Conservation (phyloP, 2,888 invertebrate genomes). For the Spialia ferax region DNA sequence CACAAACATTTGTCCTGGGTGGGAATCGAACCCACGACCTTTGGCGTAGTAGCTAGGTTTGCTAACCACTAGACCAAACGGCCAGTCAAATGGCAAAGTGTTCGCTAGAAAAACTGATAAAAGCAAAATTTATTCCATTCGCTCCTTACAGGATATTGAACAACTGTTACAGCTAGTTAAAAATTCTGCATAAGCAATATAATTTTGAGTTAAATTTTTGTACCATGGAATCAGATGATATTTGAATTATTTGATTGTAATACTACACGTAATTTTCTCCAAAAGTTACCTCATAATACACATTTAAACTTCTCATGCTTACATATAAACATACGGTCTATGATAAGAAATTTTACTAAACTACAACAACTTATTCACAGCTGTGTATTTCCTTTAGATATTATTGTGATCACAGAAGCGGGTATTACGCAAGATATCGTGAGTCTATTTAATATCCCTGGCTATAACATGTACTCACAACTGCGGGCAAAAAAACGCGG, state of each 20-base stretch:
- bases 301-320: conserved; percentile 17
- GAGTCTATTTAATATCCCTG: not conserved
- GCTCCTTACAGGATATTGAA: conserved; percentile 30
- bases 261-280: conserved; percentile 1
- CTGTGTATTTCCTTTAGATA: conserved; percentile 16
- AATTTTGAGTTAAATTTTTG: not conserved
- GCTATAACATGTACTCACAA: conserved; percentile 27
- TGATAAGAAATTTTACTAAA: conserved; percentile 10
- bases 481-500: conserved; percentile 1
- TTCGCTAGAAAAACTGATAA: conserved; percentile 43
- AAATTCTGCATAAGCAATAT: not conserved
- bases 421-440: conserved; percentile 10
- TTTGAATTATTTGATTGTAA: conserved; percentile 26
- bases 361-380: conserved; percentile 15
- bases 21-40: no score
- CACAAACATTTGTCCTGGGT: no score
- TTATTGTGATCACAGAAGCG: conserved; percentile 25
- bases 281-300: not conserved
- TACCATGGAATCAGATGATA: conserved; percentile 14
- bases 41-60: no score
- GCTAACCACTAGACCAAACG: no score
- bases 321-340: conserved; percentile 28
- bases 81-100: conserved; percentile 46
- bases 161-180: not conserved
- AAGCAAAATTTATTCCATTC: conserved; percentile 44